A percentile compares a stretch with the other conserved stretches of the same genome.
Evolutionary conservation across 2,113 vertebrate species (phyloP).

Genomic region (Candoia aspera): DNA sequence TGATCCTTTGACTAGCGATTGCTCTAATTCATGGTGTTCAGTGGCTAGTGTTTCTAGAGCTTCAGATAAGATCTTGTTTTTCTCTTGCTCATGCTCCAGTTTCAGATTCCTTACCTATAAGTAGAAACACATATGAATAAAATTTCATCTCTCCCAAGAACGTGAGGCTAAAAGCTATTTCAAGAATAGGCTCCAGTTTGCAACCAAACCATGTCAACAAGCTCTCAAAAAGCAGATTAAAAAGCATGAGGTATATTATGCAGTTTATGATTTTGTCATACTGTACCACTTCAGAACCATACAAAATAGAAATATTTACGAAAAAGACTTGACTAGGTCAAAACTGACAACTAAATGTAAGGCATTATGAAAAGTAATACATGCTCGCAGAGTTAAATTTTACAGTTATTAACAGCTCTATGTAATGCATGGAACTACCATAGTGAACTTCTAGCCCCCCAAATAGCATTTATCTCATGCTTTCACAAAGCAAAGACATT

Average conservation of each 20-base stretch:
- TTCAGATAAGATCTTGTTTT: slow-evolving; percentile 92
- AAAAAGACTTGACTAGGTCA: slow-evolving; percentile 16
- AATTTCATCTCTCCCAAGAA: slow-evolving; percentile 61
- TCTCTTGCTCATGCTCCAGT: slow-evolving; percentile 91
- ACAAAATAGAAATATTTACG: not conserved
- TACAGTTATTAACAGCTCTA: not conserved
- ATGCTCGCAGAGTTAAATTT: not conserved
- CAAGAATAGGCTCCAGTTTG: slow-evolving; percentile 51
- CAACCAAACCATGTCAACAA: slow-evolving; percentile 56
- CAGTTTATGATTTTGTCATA: slow-evolving; percentile 39
- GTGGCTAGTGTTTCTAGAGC: slow-evolving; percentile 87
- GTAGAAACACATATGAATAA: slow-evolving; percentile 70
- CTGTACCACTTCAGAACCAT: slow-evolving; percentile 7
- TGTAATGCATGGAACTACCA: not conserved
- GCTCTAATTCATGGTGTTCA: slow-evolving; percentile 85
- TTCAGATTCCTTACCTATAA: slow-evolving; percentile 89
- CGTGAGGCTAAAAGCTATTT: slow-evolving; percentile 53
- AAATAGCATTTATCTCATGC: not conserved
- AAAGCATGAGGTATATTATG: slow-evolving; percentile 38
- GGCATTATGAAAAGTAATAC: not conserved
- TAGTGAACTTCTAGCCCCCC: not conserved
- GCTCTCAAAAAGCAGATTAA: slow-evolving; percentile 27
- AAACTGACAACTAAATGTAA: slow-evolving; percentile 9
- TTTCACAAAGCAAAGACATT: not conserved
- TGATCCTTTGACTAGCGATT: slow-evolving; percentile 78